Base-by-base conservation (phyloP, 1,140 invertebrate genomes). In the Leptinotarsa undecemlineata region DNA sequence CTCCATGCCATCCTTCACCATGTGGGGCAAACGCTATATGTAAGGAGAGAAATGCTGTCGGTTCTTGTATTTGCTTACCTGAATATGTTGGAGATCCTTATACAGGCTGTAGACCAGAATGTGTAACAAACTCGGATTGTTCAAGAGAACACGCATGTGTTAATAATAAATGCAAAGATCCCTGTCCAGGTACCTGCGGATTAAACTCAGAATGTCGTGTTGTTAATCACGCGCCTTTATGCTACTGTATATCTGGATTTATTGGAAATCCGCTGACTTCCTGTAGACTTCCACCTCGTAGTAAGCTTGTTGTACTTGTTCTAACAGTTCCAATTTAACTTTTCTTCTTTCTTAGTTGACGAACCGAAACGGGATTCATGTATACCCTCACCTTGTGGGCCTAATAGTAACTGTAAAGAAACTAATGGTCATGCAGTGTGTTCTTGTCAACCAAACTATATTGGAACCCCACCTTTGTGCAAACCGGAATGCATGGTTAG, bases 11-110 rank as follows among this genome's bases (percentile, higher is more conserved):
- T 79, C 92, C 92, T 61, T 92, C 90, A 48, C 93, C 93, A 61
- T 95, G 93, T 83, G 94, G 93, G 61, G 88, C 91, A 3, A 95
- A 95, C 85, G 93, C 94, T 61, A 75, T 93, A 80, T 92, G 91
- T 84, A 90, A 90, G 86, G 94, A 95, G 85, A 90, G 90, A 73
- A 93, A 93, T 79, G 92, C 91, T 23, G 92, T 90, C 17, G 93
- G 91, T 80, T 90, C 90, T 69, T 94, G 91, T 81, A 88, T 89
- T 71, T 94, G 93, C 82, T 81, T 92, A 75, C 87, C 90, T n/a
- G 90, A 92, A 80, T 93, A 91, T 81, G 88, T 88, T 74, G 92
- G 92, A 61, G 91, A 94, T 85, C 92, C 93, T 26, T 94, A 94
- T 80, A 89, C 89, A 76, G 91, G 90, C 47, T 93, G 90, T 86